Conservation (phyloP, 2,888 invertebrate species). For the Brachyopa scutellaris region DNA sequence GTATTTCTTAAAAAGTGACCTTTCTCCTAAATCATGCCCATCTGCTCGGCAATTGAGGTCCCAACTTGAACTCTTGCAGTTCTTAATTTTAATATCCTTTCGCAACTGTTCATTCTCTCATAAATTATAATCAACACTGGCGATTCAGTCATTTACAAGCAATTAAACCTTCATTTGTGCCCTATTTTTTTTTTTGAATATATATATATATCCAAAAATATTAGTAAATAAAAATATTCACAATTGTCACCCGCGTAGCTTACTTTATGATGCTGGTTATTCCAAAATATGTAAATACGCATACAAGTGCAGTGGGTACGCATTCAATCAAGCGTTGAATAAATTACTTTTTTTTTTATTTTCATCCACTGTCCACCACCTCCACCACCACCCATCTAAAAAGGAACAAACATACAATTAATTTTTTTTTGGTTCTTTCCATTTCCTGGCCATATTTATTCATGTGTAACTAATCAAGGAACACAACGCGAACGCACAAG, state of each 20-base stretch:
- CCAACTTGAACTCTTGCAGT: no score
- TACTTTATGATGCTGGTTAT: slow-evolving; percentile 59
- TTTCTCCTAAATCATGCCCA: no score
- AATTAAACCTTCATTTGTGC: slow-evolving; percentile 65
- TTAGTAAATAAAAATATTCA: slow-evolving; percentile 36
- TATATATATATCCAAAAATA: slow-evolving; percentile 17
- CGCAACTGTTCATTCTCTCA: slow-evolving; percentile 53
- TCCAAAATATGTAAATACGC: slow-evolving; percentile 59
- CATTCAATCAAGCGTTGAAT: slow-evolving; percentile 68
- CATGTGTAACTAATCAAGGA: slow-evolving; percentile 72
- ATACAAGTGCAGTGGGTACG: slow-evolving; percentile 58
- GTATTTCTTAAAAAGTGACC: no score
- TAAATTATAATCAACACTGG: slow-evolving; percentile 59
- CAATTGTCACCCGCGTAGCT: slow-evolving; percentile 55
- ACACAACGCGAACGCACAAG: slow-evolving; percentile 65
- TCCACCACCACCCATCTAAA: slow-evolving; percentile 3
- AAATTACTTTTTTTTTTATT: slow-evolving; percentile 38
- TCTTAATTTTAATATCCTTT: neutral
- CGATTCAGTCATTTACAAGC: slow-evolving; percentile 57
- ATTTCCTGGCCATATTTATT: slow-evolving; percentile 62
- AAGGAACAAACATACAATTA: slow-evolving; percentile 2
- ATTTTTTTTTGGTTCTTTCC: slow-evolving; percentile 2
- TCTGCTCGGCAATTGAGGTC: no score
- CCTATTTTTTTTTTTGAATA: no score
- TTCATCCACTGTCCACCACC: slow-evolving; percentile 38